These are phyloP conservation scores for Psilopogon haemacephalus DNA, from an alignment of 2,113 vertebrate species.

Conservation along the genomic window DNA sequence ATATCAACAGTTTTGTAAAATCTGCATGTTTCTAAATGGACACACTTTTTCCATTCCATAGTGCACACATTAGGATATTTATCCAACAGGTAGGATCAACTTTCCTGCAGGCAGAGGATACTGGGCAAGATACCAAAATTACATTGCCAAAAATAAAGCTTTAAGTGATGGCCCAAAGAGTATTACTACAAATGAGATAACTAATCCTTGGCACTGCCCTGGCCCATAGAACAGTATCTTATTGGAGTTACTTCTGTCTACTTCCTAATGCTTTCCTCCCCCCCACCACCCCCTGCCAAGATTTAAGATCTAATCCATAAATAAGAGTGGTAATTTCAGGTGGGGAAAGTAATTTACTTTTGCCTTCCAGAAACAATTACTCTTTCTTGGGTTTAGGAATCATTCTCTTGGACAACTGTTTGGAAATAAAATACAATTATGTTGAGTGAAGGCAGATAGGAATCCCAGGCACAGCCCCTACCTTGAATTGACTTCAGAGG, in stretches of 20 bases:
- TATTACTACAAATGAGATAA: conserved; percentile 27
- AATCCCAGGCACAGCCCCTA: not conserved
- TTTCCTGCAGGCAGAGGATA: not conserved
- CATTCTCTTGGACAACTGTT: not conserved
- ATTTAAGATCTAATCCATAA: not conserved
- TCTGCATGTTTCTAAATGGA: not conserved
- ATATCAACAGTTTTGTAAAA: not conserved
- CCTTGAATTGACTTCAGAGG: not conserved
- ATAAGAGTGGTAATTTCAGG: not conserved
- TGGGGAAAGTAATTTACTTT: not conserved
- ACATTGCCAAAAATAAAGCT: not conserved
- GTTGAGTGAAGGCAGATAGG: not conserved
- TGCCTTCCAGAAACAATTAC: not conserved
- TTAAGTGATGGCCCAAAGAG: not conserved
- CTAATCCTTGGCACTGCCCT: not conserved
- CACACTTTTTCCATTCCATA: not conserved
- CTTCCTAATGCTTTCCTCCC: not conserved
- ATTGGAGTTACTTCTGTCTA: conserved; percentile 11
- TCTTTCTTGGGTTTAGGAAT: not conserved
- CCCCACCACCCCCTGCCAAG: not conserved
- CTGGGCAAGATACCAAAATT: not conserved
- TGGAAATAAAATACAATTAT: not conserved
- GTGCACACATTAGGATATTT: not conserved
- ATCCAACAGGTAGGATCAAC: not conserved
- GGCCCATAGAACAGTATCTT: not conserved